phyloP scores from a whole-genome alignment of 35 echinoderm and acorn worm species.

The Apostichopus californicus region DNA sequence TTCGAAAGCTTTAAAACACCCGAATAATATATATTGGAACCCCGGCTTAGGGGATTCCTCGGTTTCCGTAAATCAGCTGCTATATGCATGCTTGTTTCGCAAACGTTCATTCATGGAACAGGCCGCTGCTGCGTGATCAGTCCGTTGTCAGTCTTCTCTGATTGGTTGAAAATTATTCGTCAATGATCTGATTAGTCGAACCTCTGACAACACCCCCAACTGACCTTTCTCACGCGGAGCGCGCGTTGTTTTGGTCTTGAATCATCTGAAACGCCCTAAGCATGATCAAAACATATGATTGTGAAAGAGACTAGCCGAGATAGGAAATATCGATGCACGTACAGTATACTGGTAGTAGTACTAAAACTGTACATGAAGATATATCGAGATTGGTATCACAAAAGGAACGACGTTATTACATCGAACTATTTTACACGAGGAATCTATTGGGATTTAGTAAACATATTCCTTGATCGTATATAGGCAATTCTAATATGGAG shows the following conservation, averaged over 20 bases:
- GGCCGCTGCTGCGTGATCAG: slow-evolving; percentile 71
- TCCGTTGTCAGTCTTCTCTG: slow-evolving; percentile 55
- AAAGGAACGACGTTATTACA: neutral
- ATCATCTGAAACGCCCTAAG: slow-evolving; percentile 50
- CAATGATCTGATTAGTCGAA: slow-evolving; percentile 79
- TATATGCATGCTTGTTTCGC: slow-evolving; percentile 24
- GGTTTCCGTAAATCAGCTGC: slow-evolving; percentile 27
- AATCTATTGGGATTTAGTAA: neutral
- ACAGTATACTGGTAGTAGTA: neutral
- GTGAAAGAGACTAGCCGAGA: slow-evolving; percentile 4
- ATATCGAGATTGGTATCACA: neutral
- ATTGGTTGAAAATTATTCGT: slow-evolving; percentile 74
- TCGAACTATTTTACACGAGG: neutral
- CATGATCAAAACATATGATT: slow-evolving; percentile 59
- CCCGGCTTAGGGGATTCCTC: slow-evolving; percentile 54
- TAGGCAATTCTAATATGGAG: slow-evolving; percentile 37
- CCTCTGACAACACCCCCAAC: slow-evolving; percentile 73
- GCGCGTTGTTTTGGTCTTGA: slow-evolving; percentile 66
- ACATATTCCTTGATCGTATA: too few relatives aligned
- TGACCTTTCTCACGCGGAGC: slow-evolving; percentile 61
- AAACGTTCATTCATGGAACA: slow-evolving; percentile 63
- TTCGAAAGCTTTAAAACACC: too few relatives aligned
- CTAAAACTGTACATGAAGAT: neutral
- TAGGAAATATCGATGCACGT: slow-evolving; percentile 22
- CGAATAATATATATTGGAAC: neutral